phyloP scores from a whole-genome alignment of 2,113 vertebrate species.

The Sylvilagus bachmani region DNA sequence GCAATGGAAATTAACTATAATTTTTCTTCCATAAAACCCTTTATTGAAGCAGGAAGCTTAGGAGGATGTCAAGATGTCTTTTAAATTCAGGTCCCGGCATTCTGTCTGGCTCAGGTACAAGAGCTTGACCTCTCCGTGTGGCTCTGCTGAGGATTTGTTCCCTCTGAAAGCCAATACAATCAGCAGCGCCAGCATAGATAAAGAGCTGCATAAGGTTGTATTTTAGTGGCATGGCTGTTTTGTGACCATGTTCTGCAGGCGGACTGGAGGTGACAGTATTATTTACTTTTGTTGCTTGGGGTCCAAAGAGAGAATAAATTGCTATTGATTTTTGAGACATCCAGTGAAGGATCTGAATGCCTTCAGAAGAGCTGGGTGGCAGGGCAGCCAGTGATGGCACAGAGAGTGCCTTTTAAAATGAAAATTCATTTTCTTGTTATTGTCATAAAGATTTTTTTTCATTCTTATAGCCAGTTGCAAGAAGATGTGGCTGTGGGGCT shows the following conservation, averaged over 20 bases:
- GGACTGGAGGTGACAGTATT: conserved; percentile 91
- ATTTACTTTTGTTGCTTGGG: conserved; percentile 93
- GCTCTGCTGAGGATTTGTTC: conserved; percentile 77
- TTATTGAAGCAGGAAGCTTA: conserved; percentile 25
- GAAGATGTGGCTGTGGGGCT: conserved; percentile 72
- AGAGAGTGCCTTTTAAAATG: conserved; percentile 81
- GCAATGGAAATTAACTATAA: background rate
- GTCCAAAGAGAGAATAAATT: conserved; percentile 94
- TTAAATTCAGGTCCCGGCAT: background rate
- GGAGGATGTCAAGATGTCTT: conserved; percentile 24
- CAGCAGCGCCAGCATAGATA: conserved; percentile 79
- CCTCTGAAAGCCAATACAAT: conserved; percentile 75
- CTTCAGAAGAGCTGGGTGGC: conserved; percentile 86
- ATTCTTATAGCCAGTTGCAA: conserved; percentile 68
- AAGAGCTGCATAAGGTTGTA: conserved; percentile 78
- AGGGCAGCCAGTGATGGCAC: conserved; percentile 72
- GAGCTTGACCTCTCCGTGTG: conserved; percentile 74
- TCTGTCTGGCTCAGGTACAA: background rate
- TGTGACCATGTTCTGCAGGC: conserved; percentile 88
- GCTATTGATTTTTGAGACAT: conserved; percentile 93
- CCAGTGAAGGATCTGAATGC: conserved; percentile 89
- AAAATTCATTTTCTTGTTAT: conserved; percentile 83
- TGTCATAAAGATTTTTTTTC: conserved; percentile 66
- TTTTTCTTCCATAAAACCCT: background rate
- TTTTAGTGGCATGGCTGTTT: conserved; percentile 84